Evolutionary conservation across 2,113 vertebrate genomes (phyloP).

Genomic region (Sphaerodactylus townsendi): DNA sequence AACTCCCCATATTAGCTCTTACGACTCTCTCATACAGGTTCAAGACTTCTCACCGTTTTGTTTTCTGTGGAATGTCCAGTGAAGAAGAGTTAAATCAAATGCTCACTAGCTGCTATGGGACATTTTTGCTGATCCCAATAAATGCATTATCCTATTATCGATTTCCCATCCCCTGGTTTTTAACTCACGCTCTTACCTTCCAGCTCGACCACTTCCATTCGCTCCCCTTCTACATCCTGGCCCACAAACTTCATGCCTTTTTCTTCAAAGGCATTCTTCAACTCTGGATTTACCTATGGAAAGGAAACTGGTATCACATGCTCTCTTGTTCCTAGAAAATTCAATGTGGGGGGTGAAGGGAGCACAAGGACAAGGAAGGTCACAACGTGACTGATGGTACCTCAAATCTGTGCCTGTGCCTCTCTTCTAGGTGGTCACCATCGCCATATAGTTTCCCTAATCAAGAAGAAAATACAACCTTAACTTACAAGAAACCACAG

Average conservation of each 20-base stretch:
- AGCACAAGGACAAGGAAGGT: neutral
- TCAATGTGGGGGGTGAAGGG: neutral
- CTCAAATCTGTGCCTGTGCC: conserved; percentile 95
- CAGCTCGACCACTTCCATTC: conserved; percentile 94
- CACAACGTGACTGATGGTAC: conserved; percentile 58
- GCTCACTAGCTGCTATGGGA: too few species aligned
- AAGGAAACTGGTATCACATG: neutral
- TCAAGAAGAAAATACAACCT: neutral
- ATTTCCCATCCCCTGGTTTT: too few species aligned
- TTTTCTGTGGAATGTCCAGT: too few species aligned
- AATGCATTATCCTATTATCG: neutral
- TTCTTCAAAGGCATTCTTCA: conserved; percentile 87
- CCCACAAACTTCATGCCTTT: conserved; percentile 91
- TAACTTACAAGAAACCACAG: neutral
- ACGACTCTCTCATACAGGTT: too few species aligned
- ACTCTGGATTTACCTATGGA: conserved; percentile 90
- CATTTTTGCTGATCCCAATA: too few species aligned
- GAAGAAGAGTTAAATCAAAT: too few species aligned
- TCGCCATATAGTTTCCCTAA: conserved; percentile 91
- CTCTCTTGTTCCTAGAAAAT: neutral
- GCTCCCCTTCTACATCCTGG: conserved; percentile 91
- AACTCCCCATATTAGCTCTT: too few species aligned
- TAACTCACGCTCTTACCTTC: conserved; percentile 76
- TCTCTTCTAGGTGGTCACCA: conserved; percentile 88
- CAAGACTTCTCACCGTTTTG: too few species aligned